phyloP scores from a whole-genome alignment of 1,140 invertebrate species.

The Rhopalosiphum maidis region DNA sequence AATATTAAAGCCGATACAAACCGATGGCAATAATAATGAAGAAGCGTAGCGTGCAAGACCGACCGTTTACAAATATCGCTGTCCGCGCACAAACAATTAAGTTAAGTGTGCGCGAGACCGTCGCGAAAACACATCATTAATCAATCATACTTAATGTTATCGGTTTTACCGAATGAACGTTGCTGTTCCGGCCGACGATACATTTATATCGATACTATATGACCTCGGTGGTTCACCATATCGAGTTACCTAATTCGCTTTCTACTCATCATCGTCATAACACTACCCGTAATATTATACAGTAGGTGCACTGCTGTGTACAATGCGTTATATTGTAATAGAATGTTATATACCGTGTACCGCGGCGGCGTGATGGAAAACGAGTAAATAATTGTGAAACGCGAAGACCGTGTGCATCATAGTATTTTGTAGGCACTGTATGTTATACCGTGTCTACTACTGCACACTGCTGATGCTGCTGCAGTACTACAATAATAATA shows the following conservation, averaged over 20 bases:
- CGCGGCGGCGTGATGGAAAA: not conserved
- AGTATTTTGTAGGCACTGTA: not conserved
- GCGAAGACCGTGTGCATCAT: not conserved
- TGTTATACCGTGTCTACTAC: not conserved
- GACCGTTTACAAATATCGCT: not conserved
- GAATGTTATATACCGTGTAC: not conserved
- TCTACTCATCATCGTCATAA: not conserved
- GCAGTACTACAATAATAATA: not conserved
- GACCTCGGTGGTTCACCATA: not conserved
- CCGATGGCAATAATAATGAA: not conserved
- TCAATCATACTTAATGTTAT: not conserved
- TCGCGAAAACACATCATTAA: not conserved
- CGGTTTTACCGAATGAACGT: not conserved
- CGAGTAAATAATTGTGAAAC: not conserved
- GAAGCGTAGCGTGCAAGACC: not conserved
- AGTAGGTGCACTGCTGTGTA: too few relatives aligned
- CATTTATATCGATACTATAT: too few relatives aligned
- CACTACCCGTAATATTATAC: too few relatives aligned
- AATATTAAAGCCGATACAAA: not conserved
- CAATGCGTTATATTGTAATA: too few relatives aligned
- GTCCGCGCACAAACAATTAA: not conserved
- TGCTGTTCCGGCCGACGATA: not conserved
- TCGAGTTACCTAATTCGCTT: not conserved
- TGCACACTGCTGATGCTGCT: not conserved
- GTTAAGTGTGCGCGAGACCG: not conserved